phyloP scores from a whole-genome alignment of 2,797 vertebrate species.

The Leuciscus waleckii region DNA sequence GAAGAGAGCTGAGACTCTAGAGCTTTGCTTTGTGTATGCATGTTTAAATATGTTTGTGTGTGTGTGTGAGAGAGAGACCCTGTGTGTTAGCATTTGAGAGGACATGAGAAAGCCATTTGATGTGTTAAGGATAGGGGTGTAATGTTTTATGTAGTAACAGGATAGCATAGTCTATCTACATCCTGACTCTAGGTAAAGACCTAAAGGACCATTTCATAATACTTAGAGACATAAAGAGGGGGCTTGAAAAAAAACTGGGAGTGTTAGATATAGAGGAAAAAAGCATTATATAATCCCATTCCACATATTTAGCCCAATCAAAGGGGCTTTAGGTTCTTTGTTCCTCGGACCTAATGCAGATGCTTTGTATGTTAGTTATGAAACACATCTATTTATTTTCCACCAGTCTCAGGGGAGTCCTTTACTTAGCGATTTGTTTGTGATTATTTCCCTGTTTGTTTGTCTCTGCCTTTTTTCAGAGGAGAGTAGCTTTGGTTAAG shows the following conservation, averaged over 20 bases:
- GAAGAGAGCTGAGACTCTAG: slow-evolving; percentile 41
- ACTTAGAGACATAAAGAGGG: slow-evolving; percentile 29
- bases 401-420: slow-evolving; percentile 17
- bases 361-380: slow-evolving; percentile 41
- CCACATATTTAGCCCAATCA: slow-evolving; percentile 54
- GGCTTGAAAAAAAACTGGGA: not conserved
- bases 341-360: slow-evolving; percentile 48
- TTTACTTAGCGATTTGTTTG: slow-evolving; percentile 39
- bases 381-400: slow-evolving; percentile 47
- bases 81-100: slow-evolving; percentile 1
- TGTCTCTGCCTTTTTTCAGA: slow-evolving; percentile 25
- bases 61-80: not conserved
- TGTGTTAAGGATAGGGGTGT: slow-evolving; percentile 39
- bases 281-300: slow-evolving; percentile 50
- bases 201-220: slow-evolving; percentile 41
- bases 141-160: slow-evolving; percentile 45
- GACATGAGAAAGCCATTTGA: not conserved
- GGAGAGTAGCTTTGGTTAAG: not conserved
- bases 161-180: slow-evolving; percentile 29
- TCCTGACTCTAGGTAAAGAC: slow-evolving; percentile 42
- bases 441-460: slow-evolving; percentile 29
- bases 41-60: slow-evolving; percentile 35
- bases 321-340: slow-evolving; percentile 47
- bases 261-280: slow-evolving; percentile 22
- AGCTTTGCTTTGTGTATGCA: slow-evolving; percentile 28